These are phyloP conservation scores for Dysdera silvatica DNA, from an alignment of 1,140 invertebrate genomes.

Conservation along the genomic window DNA sequence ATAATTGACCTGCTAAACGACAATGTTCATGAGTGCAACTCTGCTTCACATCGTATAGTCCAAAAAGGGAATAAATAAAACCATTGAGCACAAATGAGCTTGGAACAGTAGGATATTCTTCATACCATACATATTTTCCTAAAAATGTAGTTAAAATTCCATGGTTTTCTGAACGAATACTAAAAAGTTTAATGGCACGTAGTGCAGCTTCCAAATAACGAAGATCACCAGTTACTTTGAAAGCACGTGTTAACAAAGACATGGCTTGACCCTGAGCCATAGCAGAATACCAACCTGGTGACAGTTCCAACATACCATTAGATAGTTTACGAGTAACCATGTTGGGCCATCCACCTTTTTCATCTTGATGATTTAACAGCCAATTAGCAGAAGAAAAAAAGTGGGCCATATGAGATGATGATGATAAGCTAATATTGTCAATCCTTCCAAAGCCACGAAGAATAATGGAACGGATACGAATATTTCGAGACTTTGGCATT, in stretches of 20 bases:
- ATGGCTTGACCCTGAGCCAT: constrained; percentile 98
- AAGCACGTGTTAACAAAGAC: constrained; percentile 82
- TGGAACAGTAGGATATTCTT: constrained; percentile 95
- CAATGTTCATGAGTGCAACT: constrained; percentile 46
- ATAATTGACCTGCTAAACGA: constrained; percentile 65
- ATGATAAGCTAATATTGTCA: constrained; percentile 73
- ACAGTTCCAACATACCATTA: constrained; percentile 62
- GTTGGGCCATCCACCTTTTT: constrained; percentile 80
- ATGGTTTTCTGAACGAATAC: constrained; percentile 54
- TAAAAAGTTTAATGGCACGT: constrained; percentile 70
- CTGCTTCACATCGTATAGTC: constrained; percentile 82
- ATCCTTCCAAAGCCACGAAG: constrained; percentile 67
- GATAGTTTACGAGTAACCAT: constrained; percentile 69
- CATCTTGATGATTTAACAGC: constrained; percentile 81
- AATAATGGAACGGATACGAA: constrained; percentile 54
- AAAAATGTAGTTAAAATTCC: constrained; percentile 80
- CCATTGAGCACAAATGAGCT: constrained; percentile 95
- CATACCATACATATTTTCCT: constrained; percentile 80
- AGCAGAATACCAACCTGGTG: constrained; percentile 88
- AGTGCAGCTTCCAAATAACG: constrained; percentile 72
- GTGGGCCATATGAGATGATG: constrained; percentile 73
- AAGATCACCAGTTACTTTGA: constrained; percentile 65
- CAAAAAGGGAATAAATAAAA: constrained; percentile 95
- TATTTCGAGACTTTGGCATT: constrained; percentile 46
- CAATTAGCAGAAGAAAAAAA: constrained; percentile 89